Percentiles rank a stretch among this genome's conserved stretches.
Evolutionary conservation across 2,113 vertebrate genomes (phyloP).

Genomic region (Dicaeum eximium): DNA sequence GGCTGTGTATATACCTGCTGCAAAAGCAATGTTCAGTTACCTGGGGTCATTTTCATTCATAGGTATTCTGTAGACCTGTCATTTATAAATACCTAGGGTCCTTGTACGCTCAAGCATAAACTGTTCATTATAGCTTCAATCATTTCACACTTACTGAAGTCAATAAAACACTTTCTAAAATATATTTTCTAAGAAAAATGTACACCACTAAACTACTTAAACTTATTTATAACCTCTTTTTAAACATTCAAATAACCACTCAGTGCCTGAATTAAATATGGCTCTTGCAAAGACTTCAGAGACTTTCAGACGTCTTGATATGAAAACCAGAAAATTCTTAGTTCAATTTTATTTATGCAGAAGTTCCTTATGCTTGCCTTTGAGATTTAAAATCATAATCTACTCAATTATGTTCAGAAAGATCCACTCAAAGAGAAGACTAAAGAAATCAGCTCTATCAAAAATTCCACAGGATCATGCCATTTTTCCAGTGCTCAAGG

Average conservation of each 20-base stretch:
- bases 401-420: background rate
- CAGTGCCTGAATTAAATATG: conserved; percentile 29
- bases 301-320: conserved; percentile 7
- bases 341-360: conserved; percentile 12
- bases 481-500: background rate
- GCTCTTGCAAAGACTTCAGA: conserved; percentile 12
- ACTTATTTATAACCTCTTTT: conserved; percentile 31
- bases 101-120: conserved; percentile 56
- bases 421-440: background rate
- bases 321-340: conserved; percentile 37
- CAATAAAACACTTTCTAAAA: conserved; percentile 33
- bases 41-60: conserved; percentile 70
- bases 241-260: conserved; percentile 36
- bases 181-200: conserved; percentile 37
- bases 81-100: conserved; percentile 60
- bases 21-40: conserved; percentile 48
- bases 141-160: conserved; percentile 52
- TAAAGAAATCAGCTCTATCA: background rate
- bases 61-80: conserved; percentile 56
- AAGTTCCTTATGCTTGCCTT: background rate
- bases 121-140: conserved; percentile 65
- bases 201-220: conserved; percentile 5
- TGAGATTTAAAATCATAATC: conserved; percentile 29
- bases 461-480: background rate
- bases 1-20: conserved; percentile 33